A percentile compares a stretch with the other conserved stretches of the same genome.
Evolutionary conservation across 1,140 invertebrate species (phyloP).

Genomic region (Pseudomyrmex cubaensis): DNA sequence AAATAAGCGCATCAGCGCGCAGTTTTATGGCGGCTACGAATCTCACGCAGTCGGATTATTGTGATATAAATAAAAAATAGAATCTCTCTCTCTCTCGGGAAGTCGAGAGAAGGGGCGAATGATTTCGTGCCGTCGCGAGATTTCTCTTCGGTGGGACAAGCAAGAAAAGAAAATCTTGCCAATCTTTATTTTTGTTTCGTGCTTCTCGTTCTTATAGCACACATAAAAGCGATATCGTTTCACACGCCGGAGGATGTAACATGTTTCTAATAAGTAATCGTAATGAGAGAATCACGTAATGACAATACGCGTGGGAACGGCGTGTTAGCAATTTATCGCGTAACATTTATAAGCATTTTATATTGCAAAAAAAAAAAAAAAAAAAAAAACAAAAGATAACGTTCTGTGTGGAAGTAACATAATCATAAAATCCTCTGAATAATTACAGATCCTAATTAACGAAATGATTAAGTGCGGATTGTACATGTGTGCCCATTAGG

Average conservation of each 20-base stretch:
- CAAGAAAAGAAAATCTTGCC: neutral
- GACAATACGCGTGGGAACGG: too few relatives aligned
- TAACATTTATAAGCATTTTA: too few relatives aligned
- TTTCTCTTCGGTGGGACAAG: neutral
- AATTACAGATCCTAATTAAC: neutral
- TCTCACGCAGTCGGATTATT: slow-evolving; percentile 29
- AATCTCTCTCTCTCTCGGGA: too few relatives aligned
- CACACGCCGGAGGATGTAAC: too few relatives aligned
- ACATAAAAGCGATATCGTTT: too few relatives aligned
- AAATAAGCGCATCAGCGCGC: slow-evolving; percentile 55
- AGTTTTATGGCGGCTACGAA: slow-evolving; percentile 47
- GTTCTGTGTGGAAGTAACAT: neutral
- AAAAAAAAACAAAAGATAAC: neutral
- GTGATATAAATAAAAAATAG: slow-evolving; percentile 43
- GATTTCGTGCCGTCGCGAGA: neutral
- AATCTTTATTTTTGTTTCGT: slow-evolving; percentile 3
- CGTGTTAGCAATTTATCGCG: too few relatives aligned
- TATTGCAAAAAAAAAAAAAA: too few relatives aligned
- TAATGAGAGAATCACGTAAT: too few relatives aligned
- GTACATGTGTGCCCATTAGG: neutral
- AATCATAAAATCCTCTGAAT: neutral
- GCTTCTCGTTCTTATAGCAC: too few relatives aligned
- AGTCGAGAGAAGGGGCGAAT: neutral
- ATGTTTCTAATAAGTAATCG: too few relatives aligned
- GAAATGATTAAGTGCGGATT: neutral